Evolutionary conservation across 2,113 vertebrate genomes (phyloP).

Genomic region (Lycocorax pyrrhopterus): DNA sequence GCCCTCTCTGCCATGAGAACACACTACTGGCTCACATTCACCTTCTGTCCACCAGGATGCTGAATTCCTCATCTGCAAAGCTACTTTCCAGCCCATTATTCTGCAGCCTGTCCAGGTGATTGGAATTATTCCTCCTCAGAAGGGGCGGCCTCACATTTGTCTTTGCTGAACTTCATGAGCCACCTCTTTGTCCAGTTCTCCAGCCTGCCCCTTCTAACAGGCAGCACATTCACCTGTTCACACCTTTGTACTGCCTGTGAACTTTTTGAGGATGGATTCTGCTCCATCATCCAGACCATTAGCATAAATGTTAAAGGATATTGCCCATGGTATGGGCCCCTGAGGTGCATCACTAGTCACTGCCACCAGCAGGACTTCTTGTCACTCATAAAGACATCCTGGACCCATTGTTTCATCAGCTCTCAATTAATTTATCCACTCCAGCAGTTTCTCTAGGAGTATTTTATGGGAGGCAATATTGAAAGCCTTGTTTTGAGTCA

Average conservation of each 20-base stretch:
- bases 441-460: background rate
- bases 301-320: background rate
- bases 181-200: background rate
- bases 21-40: rapidly evolving
- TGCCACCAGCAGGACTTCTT: background rate
- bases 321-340: rapidly evolving
- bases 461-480: background rate
- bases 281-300: background rate
- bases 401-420: background rate
- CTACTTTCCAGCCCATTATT: background rate
- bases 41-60: background rate
- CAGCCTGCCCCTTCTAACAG: background rate
- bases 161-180: background rate
- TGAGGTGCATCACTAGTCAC: background rate
- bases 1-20: background rate
- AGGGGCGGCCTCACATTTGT: background rate
- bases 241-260: background rate
- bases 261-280: background rate
- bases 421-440: background rate
- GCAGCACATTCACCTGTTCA: background rate
- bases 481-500: background rate
- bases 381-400: background rate
- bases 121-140: background rate
- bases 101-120: background rate
- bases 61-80: background rate